These are phyloP conservation scores for Latheticus oryzae DNA, from an alignment of 2,888 invertebrate species.

Conservation along the genomic window DNA sequence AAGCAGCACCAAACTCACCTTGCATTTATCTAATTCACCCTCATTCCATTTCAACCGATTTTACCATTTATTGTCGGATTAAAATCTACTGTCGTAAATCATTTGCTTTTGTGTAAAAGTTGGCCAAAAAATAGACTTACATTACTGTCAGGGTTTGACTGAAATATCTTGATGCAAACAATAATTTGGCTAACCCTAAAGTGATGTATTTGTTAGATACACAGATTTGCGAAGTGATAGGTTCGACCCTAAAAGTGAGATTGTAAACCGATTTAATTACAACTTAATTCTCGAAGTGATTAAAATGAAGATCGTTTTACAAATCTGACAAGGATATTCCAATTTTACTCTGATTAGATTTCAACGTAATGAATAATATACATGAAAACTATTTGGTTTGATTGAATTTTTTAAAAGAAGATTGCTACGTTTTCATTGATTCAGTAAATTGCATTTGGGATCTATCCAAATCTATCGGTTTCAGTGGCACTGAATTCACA, in stretches of 20 bases:
- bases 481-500: no score
- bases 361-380: no score
- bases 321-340: no score
- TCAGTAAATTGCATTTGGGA: no score
- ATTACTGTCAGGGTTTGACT: slow-evolving; percentile 9
- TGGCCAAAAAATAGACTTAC: slow-evolving; percentile 5
- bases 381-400: no score
- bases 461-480: no score
- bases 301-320: slow-evolving; percentile 24
- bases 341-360: no score
- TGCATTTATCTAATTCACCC: slow-evolving; percentile 17
- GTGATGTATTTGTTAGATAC: slow-evolving; percentile 24
- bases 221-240: slow-evolving; percentile 30
- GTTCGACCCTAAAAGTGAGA: slow-evolving; percentile 30
- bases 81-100: slow-evolving; percentile 4
- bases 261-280: slow-evolving; percentile 35
- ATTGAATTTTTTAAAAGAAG: no score
- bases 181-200: slow-evolving; percentile 22
- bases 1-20: slow-evolving; percentile 8
- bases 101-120: slow-evolving; percentile 1
- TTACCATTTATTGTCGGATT: slow-evolving; percentile 20
- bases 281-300: slow-evolving; percentile 21
- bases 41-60: slow-evolving; percentile 13
- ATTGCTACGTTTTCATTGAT: no score
- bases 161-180: slow-evolving; percentile 25